Conservation (phyloP, 2,113 vertebrate genomes). For the Spizaetus ornatus region DNA sequence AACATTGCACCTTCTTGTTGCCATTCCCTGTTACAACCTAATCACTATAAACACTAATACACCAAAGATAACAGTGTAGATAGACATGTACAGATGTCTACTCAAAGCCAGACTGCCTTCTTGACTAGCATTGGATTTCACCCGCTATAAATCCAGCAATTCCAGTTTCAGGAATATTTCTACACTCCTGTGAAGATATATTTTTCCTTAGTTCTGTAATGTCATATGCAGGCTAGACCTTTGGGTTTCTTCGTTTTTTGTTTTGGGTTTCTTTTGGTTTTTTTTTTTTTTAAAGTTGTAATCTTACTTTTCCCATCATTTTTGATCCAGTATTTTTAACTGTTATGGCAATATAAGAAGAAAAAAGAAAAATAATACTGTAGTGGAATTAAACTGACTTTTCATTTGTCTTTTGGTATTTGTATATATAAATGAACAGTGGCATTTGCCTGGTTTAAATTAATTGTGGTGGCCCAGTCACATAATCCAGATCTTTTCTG, state of each 20-base stretch:
- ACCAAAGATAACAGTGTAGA: neutral
- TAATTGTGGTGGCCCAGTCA: neutral
- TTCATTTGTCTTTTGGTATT: neutral
- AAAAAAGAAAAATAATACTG: neutral
- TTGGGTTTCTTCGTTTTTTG: no score
- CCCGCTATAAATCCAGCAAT: neutral
- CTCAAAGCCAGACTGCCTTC: neutral
- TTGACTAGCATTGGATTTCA: neutral
- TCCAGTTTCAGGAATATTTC: neutral
- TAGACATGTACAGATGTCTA: neutral
- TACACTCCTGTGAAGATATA: neutral
- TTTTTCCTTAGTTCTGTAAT: neutral
- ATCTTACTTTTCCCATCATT: neutral
- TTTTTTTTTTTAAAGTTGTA: neutral
- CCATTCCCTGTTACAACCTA: neutral
- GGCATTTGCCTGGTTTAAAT: neutral
- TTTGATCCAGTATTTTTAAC: neutral
- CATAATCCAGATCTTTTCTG: neutral
- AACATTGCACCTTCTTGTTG: neutral
- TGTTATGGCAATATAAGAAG: neutral
- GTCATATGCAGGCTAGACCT: accelerated
- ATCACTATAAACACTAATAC: neutral
- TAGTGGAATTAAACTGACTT: neutral
- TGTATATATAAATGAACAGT: neutral
- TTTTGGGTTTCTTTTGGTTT: no score